Percentiles rank a stretch among this genome's conserved stretches.
These are phyloP conservation scores for Rhinolophus ferrumequinum DNA, from an alignment of 2,113 vertebrate genomes.

Conservation along the genomic window DNA sequence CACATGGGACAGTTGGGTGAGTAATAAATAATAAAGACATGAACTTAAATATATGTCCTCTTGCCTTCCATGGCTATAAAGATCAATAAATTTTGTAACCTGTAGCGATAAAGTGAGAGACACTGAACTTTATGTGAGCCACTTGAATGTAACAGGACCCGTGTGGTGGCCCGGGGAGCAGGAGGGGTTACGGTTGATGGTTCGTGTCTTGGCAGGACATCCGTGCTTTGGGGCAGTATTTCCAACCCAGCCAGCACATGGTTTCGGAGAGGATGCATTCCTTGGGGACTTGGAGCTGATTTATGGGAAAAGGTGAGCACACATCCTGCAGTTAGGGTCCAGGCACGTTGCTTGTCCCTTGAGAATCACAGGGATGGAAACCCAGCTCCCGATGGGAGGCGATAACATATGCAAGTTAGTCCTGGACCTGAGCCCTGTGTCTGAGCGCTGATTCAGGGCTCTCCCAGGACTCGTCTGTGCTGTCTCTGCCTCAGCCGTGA, in stretches of 20 bases:
- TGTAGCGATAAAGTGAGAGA: slow-evolving; percentile 47
- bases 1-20: not conserved
- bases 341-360: not conserved
- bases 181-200: not conserved
- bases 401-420: not conserved
- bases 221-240: not conserved
- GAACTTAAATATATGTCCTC: slow-evolving; percentile 57
- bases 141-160: not conserved
- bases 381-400: not conserved
- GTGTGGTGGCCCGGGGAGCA: not conserved
- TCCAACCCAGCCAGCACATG: not conserved
- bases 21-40: slow-evolving; percentile 58
- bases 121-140: slow-evolving; percentile 32
- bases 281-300: slow-evolving; percentile 7
- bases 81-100: slow-evolving; percentile 67
- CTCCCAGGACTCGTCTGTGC: not conserved
- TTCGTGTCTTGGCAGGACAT: slow-evolving; percentile 36
- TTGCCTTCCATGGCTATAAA: slow-evolving; percentile 44
- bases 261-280: slow-evolving; percentile 43
- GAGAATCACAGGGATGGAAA: not conserved
- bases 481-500: not conserved
- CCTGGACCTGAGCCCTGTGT: not conserved
- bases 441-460: not conserved
- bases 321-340: fast-evolving
- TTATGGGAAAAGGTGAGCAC: not conserved